phyloP scores from a whole-genome alignment of 1,140 invertebrate species.

The Coenobita brevimanus region DNA sequence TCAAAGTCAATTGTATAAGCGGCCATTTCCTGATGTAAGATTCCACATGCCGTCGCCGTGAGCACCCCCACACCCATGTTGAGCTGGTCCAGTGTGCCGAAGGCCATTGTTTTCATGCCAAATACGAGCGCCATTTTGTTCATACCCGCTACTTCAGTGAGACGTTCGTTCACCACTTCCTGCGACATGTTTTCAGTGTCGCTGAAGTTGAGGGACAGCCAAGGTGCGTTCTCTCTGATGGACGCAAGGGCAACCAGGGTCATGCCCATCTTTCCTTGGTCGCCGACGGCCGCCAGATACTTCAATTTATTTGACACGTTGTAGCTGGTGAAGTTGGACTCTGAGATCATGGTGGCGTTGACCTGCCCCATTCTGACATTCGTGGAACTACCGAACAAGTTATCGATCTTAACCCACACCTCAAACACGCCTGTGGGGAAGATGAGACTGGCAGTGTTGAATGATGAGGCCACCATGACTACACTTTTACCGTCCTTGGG shows the following conservation, averaged over 20 bases:
- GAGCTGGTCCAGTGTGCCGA: constrained; percentile 19
- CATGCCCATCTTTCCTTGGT: constrained; percentile 28
- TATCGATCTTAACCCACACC: not conserved
- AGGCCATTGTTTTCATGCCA: not conserved
- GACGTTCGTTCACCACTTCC: not conserved
- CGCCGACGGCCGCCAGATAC: not conserved
- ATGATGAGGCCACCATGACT: constrained; percentile 2
- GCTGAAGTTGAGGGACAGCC: constrained; percentile 3
- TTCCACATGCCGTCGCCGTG: constrained; percentile 13
- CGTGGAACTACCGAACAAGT: not conserved
- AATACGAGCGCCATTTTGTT: constrained; percentile 16
- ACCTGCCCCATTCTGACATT: not conserved
- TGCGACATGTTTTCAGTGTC: not conserved
- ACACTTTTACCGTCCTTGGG: not conserved
- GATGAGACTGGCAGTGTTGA: not conserved
- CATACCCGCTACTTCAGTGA: constrained; percentile 13
- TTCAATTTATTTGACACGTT: not conserved
- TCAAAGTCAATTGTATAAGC: constrained; percentile 35
- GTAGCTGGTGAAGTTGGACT: not conserved
- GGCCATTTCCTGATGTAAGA: constrained; percentile 1
- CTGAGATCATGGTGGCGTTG: constrained; percentile 2
- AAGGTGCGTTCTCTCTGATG: constrained; percentile 19
- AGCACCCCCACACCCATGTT: constrained; percentile 18
- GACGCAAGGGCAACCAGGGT: not conserved
- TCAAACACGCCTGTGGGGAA: constrained; percentile 27